Evolutionary conservation across 2,113 vertebrate genomes (phyloP).

Genomic region (Spea multiplicata): DNA sequence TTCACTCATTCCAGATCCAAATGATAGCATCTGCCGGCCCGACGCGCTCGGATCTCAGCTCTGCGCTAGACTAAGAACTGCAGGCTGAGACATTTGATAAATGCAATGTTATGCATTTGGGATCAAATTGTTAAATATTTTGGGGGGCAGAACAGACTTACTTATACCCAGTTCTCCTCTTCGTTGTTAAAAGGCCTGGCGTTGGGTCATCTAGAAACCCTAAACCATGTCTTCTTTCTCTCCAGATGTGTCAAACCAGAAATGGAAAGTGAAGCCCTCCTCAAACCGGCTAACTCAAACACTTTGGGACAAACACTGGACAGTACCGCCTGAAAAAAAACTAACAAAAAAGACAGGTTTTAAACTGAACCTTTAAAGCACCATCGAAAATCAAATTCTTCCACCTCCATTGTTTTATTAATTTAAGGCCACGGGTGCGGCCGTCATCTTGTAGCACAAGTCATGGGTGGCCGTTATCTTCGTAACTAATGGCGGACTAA

Average conservation of each 20-base stretch:
- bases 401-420: conserved; percentile 47
- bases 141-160: too few species aligned
- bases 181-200: too few species aligned
- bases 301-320: conserved; percentile 88
- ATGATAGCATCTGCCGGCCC: too few species aligned
- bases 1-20: too few species aligned
- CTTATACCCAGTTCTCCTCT: too few species aligned
- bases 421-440: not conserved
- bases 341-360: conserved; percentile 12
- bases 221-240: not conserved
- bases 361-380: conserved; percentile 72
- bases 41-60: too few species aligned
- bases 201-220: too few species aligned
- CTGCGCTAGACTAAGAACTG: too few species aligned
- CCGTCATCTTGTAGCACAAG: not conserved
- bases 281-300: conserved; percentile 84
- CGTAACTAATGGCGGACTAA: not conserved
- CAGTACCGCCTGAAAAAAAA: conserved; percentile 75
- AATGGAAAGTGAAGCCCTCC: conserved; percentile 74
- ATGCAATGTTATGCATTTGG: too few species aligned
- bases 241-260: conserved; percentile 84
- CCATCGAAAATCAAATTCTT: conserved; percentile 85
- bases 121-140: too few species aligned
- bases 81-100: too few species aligned
- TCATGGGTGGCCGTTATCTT: not conserved